Evolutionary conservation across 2,797 vertebrate genomes (phyloP), one percentile per base, ranked within the genome.

Genomic region (Esox lucius): DNA sequence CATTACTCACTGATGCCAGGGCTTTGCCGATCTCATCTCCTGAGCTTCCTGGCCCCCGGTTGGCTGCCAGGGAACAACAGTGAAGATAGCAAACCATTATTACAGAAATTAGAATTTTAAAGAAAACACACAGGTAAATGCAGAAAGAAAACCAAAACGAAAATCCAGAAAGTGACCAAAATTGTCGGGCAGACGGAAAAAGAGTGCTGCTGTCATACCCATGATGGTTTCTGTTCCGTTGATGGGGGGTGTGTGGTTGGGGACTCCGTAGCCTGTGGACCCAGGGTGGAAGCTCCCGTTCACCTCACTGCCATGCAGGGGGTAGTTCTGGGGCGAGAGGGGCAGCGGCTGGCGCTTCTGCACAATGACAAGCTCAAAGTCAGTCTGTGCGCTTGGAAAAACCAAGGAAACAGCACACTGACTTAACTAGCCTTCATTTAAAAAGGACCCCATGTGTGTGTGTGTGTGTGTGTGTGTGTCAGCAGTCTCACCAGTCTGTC

Each of bases 21-120:
- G 98, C 98, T 92, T 99, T 99, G 85, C 97, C 98, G 12, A 99
- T 96, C 22, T 98, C 98, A 0, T 98, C 98, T 28, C 98, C 97
- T 0, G 98, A 98, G 91, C 97, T 99, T 80, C 96, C 94, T 5
- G 89, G 89, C 73, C 92, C 94, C 72, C 96, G 92, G 86, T 94
- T 95, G 53, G 92, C 97, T 99, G 84, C 7, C 35, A 48, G 2
- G 48, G 61, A 22, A 48, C 22, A 73, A 16, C 26, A 31, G 51
- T 8, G 46, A 17, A n/a, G 3, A 73, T 2, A n/a, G 48, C 1
- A 9, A 51, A 5, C 8, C 7, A 65, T n/a, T 33, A 68, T 9
- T 9, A 24, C 28, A 15, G 26, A 28, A 13, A 33, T 31, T 31
- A 15, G 22, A 13, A 31, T 65, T 31, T 31, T 0, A 15, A 64